Base-by-base conservation (phyloP, 2,888 invertebrate species). In the Meghimatium bilineatum region DNA sequence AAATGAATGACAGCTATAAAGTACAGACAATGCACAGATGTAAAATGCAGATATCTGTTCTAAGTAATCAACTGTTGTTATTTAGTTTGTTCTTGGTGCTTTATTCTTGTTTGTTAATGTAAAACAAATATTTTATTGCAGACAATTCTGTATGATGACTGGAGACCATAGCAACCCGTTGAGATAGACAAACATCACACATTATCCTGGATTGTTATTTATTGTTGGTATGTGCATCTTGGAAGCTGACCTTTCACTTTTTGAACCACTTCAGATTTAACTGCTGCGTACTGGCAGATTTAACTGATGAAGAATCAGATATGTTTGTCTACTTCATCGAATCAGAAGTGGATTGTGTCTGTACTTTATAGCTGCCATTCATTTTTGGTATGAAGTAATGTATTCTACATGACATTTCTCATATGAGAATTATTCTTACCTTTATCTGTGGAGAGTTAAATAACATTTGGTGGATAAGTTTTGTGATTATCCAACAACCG, bases 111-210 rank as follows among this genome's bases (percentile, higher is more conserved):
- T 56, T 6, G 8, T 49, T 32, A 32, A 74, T 52, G 5, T 49
- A 20, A 29, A 17, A 14, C 34, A 8, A 52, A 20, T 5, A 52
- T 52, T 74, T 74, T 32, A 29, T 74, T 74, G 17, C 74, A 74
- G 74, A 74, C 52, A 74, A 74, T 23, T 74, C 74, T 74, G 74
- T 74, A 74, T 74, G 74, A 74, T 74, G 52, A 74, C 74, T 49
- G 71, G 52, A 32, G 52, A 26, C 23, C 20, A 29, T 74, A 74
- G 74, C 32, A 52, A 52, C 14, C 23, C 23, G 52, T 52, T 74
- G 6, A 20, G 20, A 49, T 17, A 14, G 74, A 74, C 17, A 74
- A 10, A 32, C 32, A n/a, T 52, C 74, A 74, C 29, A 52, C 32
- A 32, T 34, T 72, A 20, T 3, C 29, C 32, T 5, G 14, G 20